Evolutionary conservation across 1,140 invertebrate genomes (phyloP).

Genomic region (Tetragonula clypearis): DNA sequence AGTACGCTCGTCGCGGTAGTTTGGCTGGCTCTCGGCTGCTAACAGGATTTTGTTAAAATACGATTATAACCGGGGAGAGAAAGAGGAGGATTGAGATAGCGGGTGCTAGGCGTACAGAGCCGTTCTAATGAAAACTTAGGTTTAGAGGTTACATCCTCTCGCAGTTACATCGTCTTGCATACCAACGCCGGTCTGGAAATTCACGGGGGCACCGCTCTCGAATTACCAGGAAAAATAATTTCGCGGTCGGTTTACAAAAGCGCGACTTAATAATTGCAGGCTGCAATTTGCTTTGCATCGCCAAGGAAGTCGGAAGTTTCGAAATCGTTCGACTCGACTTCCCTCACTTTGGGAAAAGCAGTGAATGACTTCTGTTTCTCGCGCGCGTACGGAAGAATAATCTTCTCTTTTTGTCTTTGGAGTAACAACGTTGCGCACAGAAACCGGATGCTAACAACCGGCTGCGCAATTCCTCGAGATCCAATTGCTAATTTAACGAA

Average conservation of each 20-base stretch:
- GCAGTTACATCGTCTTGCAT: constrained; percentile 27
- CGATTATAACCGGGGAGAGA: constrained; percentile 27
- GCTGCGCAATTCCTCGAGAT: constrained; percentile 5
- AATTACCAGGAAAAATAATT: constrained; percentile 45
- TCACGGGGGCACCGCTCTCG: constrained; percentile 9
- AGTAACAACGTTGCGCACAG: not conserved
- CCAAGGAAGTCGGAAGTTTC: no score
- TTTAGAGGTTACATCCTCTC: constrained; percentile 39
- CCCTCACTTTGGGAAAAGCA: not conserved
- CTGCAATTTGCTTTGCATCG: not conserved
- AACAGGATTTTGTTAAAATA: constrained; percentile 56
- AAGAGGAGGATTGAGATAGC: constrained; percentile 40
- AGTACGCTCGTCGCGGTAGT: constrained; percentile 11
- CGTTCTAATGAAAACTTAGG: constrained; percentile 55
- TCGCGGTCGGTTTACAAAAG: not conserved
- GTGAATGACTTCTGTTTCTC: not conserved
- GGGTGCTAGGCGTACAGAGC: not conserved
- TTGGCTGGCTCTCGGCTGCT: constrained; percentile 15
- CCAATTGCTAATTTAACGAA: constrained; percentile 24
- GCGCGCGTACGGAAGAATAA: not conserved
- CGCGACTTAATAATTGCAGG: not conserved
- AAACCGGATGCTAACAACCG: not conserved
- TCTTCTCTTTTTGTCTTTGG: not conserved
- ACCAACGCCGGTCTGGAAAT: constrained; percentile 30
- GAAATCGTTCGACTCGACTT: not conserved